Conservation (phyloP, 2,888 invertebrate genomes). For the Siphlonurus alternatus region DNA sequence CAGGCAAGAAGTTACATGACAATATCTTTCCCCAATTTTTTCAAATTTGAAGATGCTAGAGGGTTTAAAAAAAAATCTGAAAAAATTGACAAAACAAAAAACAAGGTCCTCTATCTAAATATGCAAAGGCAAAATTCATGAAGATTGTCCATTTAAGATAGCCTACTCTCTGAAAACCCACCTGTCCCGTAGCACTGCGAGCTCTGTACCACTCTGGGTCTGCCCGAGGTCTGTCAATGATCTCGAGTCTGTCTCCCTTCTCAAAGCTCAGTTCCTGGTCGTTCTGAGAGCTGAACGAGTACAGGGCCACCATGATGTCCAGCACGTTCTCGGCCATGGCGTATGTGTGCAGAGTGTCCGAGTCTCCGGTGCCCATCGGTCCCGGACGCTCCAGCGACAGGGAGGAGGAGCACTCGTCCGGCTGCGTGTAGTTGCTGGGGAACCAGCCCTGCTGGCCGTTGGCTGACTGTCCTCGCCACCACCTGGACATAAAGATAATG, state of each 20-base stretch:
- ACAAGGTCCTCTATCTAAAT: too few relatives aligned
- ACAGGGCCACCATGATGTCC: slow-evolving; percentile 89
- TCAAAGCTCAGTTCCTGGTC: slow-evolving; percentile 94
- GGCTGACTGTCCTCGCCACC: slow-evolving; percentile 91
- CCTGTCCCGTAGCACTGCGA: slow-evolving; percentile 31
- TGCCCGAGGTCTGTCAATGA: slow-evolving; percentile 86
- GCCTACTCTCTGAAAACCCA: too few relatives aligned
- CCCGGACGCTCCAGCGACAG: not conserved
- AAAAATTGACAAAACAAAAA: too few relatives aligned
- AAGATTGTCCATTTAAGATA: too few relatives aligned
- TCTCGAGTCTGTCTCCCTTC: slow-evolving; percentile 90
- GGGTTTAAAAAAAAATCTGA: too few relatives aligned
- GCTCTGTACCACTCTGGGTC: slow-evolving; percentile 90
- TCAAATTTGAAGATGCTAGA: too few relatives aligned
- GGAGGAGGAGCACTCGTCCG: slow-evolving; percentile 27
- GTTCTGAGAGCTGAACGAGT: slow-evolving; percentile 84
- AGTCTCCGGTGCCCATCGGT: slow-evolving; percentile 50
- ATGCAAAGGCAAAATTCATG: too few relatives aligned
- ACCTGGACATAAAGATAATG: too few relatives aligned
- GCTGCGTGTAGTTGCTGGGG: slow-evolving; percentile 93
- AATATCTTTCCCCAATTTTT: too few relatives aligned
- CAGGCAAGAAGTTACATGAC: too few relatives aligned
- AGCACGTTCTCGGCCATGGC: slow-evolving; percentile 91
- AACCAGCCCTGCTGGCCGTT: slow-evolving; percentile 67
- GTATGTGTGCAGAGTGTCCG: slow-evolving; percentile 78